Evolutionary conservation across 2,888 invertebrate genomes (phyloP), one percentile per base, ranked within the genome.

Genomic region (Dendrolimus houi): DNA sequence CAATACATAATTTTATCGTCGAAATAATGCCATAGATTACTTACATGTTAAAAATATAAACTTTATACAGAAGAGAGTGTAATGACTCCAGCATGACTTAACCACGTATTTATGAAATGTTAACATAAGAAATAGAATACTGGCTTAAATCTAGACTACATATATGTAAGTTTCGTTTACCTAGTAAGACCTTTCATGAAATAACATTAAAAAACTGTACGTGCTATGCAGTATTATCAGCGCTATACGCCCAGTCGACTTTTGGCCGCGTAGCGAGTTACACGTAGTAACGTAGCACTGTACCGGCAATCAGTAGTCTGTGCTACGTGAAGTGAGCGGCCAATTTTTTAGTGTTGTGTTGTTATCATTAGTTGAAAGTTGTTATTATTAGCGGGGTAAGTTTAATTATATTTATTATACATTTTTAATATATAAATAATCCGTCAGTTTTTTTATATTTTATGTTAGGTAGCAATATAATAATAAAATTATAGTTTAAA

Each of bases 231-330:
- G 29, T 29, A 29, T 29, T 29, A 29, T 55, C 56, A 54, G 56
- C 53, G 53, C 66, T 62, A 65, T 66, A 63, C 63, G 61, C 60
- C 64, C 72, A 76, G 75, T 76, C 75, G 64, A 57, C 62, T 63
- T 58, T 63, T 64, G 66, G 67, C 67, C 60, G 66, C 72, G 71
- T 71, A 74, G 70, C 68, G 61, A 61, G 65, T 56, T 62, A 63
- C 74, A 76, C 76, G 76, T 72, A 67, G 64, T 53, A 57, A 52
- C 62, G 65, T 67, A 65, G 67, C 62, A 42, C 52, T 62, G 60
- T 64, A 64, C 55, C 58, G 54, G 56, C 58, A 57, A 57, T 60
- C 41, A 58, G 62, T 60, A 62, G 60, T 56, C 52, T 60, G 58
- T 58, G 57, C 60, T 47, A 63, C 61, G 59, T 29, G 12, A 59